These are phyloP conservation scores for Heterodera carotae DNA, from an alignment of 1,140 invertebrate genomes.

Conservation along the genomic window DNA sequence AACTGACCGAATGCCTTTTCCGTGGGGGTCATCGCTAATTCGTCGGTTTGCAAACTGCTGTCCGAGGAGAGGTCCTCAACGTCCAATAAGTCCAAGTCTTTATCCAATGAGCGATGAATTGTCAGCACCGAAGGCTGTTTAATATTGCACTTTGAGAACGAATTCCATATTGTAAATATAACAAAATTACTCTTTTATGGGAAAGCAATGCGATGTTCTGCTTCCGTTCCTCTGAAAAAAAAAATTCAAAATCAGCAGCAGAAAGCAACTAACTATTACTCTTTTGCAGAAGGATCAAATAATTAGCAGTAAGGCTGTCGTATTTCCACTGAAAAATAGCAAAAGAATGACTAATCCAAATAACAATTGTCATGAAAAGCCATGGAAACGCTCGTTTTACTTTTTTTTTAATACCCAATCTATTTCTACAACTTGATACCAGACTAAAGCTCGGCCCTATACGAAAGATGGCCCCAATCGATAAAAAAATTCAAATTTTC, in stretches of 20 bases:
- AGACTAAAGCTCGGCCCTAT: too few species aligned
- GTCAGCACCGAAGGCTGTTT: constrained; percentile 39
- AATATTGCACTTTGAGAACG: neutral
- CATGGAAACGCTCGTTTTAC: too few species aligned
- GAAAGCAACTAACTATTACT: constrained; percentile 58
- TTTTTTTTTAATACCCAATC: too few species aligned
- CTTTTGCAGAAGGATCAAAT: constrained; percentile 74
- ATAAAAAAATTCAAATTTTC: too few species aligned
- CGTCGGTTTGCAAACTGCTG: neutral
- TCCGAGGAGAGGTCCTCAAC: constrained; percentile 22
- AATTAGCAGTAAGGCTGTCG: constrained; percentile 79
- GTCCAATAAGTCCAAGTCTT: constrained; percentile 31
- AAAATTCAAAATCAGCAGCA: neutral
- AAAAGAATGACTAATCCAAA: too few species aligned
- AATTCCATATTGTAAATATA: neutral
- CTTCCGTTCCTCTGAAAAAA: constrained; percentile 70
- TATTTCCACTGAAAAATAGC: constrained; percentile 71
- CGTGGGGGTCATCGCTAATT: neutral
- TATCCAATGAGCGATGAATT: constrained; percentile 48
- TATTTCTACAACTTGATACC: too few species aligned
- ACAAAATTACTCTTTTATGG: constrained; percentile 11
- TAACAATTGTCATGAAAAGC: too few species aligned
- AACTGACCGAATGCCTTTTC: neutral
- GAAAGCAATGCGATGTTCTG: constrained; percentile 48
- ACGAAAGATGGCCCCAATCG: too few species aligned